phyloP scores from a whole-genome alignment of 2,888 invertebrate genomes.

The Thecocarcelia acutangulata region DNA sequence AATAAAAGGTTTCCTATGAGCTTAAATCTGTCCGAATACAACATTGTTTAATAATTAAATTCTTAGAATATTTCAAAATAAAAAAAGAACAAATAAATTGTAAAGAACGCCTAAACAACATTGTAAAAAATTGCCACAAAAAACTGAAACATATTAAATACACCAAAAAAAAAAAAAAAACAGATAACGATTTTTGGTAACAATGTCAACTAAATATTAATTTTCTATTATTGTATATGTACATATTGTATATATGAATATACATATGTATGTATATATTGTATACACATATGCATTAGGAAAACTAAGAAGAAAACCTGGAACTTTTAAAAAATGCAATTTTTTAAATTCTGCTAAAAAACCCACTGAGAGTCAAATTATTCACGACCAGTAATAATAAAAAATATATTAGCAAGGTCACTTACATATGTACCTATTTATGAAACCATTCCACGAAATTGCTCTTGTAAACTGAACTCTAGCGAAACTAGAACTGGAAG shows the following conservation, averaged over 20 bases:
- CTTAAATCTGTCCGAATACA: too few relatives aligned
- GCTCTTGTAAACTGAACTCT: conserved; percentile 68
- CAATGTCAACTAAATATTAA: conserved; percentile 64
- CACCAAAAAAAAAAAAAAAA: too few relatives aligned
- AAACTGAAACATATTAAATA: too few relatives aligned
- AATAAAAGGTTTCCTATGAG: background rate
- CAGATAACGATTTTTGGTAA: too few relatives aligned
- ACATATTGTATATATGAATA: too few relatives aligned
- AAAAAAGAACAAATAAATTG: too few relatives aligned
- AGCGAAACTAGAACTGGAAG: conserved; percentile 68
- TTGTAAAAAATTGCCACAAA: too few relatives aligned
- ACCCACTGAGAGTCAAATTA: conserved; percentile 66
- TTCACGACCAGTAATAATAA: conserved; percentile 52
- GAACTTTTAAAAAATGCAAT: conserved; percentile 11
- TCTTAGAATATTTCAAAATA: too few relatives aligned
- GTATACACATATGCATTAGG: too few relatives aligned
- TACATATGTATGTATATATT: too few relatives aligned
- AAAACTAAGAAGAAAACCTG: conserved; percentile 7
- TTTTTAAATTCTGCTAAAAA: conserved; percentile 60
- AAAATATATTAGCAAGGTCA: conserved; percentile 59
- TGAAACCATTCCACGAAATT: conserved; percentile 55
- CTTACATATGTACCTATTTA: background rate
- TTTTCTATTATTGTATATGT: conserved; percentile 54
- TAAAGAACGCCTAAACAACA: too few relatives aligned
- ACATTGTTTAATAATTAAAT: too few relatives aligned